Percentiles rank a stretch among this genome's conserved stretches.
Conservation (phyloP, 1,140 invertebrate genomes). For the Drosophila nikananu region DNA sequence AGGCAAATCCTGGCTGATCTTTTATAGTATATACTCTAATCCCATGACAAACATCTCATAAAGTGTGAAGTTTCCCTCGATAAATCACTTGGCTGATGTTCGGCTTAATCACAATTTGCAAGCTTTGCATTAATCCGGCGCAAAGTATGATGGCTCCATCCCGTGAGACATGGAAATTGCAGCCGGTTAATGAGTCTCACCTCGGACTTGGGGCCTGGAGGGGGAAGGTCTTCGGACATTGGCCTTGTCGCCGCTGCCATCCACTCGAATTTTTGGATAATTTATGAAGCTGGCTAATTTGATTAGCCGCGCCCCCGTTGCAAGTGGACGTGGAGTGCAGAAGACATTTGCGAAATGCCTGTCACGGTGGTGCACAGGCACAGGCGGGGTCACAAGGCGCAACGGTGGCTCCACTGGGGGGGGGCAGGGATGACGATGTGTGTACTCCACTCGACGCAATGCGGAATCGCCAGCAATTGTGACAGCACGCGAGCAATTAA, state of each 20-base stretch:
- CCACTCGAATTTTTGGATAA: constrained; percentile 65
- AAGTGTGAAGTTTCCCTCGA: neutral
- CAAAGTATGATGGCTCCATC: constrained; percentile 30
- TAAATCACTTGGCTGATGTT: constrained; percentile 4
- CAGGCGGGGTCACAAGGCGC: neutral
- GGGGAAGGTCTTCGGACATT: constrained; percentile 20
- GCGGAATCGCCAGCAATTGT: constrained; percentile 70
- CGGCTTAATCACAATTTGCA: constrained; percentile 17
- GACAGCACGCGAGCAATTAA: constrained; percentile 79
- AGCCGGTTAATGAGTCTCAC: constrained; percentile 27
- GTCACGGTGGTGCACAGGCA: constrained; percentile 34
- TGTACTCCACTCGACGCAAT: constrained; percentile 32
- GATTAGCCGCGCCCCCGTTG: constrained; percentile 54
- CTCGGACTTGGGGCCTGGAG: constrained; percentile 8
- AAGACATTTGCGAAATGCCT: constrained; percentile 47
- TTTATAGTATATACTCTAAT: neutral
- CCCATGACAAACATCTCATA: too few species aligned
- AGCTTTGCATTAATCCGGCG: neutral
- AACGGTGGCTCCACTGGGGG: constrained; percentile 9
- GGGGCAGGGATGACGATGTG: constrained; percentile 9
- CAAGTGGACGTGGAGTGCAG: constrained; percentile 1
- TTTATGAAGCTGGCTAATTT: constrained; percentile 62
- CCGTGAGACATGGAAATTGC: constrained; percentile 37
- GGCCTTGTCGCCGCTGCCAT: constrained; percentile 38
- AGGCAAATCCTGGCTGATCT: neutral